phyloP scores from a whole-genome alignment of 2,113 vertebrate species.

The Halichoerus grypus region DNA sequence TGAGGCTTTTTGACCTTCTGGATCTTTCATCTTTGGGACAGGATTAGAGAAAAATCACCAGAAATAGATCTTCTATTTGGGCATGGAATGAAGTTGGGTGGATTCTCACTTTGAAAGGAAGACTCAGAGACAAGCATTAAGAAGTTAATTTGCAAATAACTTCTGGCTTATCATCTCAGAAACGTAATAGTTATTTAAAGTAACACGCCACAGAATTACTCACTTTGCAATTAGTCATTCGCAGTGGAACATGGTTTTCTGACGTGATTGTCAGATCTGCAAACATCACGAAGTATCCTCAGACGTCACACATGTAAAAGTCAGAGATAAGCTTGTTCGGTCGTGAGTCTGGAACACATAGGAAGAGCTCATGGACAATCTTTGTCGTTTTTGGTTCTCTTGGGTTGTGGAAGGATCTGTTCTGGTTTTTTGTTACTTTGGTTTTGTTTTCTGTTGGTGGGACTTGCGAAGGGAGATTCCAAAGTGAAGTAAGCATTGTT shows the following conservation, averaged over 20 bases:
- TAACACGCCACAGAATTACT: neutral
- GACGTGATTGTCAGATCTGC: neutral
- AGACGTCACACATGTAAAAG: neutral
- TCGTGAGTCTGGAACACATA: neutral
- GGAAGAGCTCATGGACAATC: neutral
- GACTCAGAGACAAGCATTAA: neutral
- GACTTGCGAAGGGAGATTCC: neutral
- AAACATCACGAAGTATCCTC: neutral
- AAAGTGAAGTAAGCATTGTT: neutral
- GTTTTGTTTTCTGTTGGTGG: neutral
- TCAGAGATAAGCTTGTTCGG: neutral
- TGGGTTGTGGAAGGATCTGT: neutral
- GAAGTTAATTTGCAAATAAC: constrained; percentile 38
- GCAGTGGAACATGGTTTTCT: neutral
- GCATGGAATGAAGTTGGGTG: neutral
- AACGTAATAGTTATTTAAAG: neutral
- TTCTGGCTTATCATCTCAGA: neutral
- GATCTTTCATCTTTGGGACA: constrained; percentile 3
- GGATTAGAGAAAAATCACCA: neutral
- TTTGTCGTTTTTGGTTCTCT: neutral
- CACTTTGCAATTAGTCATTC: neutral
- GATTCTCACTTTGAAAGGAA: constrained; percentile 44
- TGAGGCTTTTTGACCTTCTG: neutral
- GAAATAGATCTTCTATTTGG: neutral
- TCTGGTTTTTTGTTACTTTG: neutral